Evolutionary conservation across 2,888 invertebrate species (phyloP).

Genomic region (Xanthorhoe designata): DNA sequence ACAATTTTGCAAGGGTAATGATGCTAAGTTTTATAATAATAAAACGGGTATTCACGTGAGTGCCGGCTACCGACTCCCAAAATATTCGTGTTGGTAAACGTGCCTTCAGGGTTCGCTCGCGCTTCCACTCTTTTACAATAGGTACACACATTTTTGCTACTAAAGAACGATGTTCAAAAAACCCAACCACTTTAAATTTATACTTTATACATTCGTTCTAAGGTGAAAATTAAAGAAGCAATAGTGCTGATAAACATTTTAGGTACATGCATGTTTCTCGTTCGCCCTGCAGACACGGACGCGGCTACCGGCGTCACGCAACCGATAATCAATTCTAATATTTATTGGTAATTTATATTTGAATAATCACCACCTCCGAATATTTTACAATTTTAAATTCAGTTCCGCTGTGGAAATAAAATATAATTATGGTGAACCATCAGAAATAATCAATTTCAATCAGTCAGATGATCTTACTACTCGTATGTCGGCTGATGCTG

Average conservation of each 20-base stretch:
- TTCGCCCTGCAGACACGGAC: constrained; percentile 65
- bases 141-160: constrained; percentile 28
- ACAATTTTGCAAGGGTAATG: constrained; percentile 28
- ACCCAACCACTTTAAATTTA: constrained; percentile 27
- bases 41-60: constrained; percentile 35
- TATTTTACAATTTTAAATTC: constrained; percentile 34
- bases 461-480: constrained; percentile 1
- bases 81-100: constrained; percentile 59
- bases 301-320: constrained; percentile 72
- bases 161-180: constrained; percentile 37
- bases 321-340: constrained; percentile 57
- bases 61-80: constrained; percentile 46
- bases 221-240: constrained; percentile 19
- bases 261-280: constrained; percentile 36
- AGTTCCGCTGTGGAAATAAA: constrained; percentile 39
- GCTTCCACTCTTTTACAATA: constrained; percentile 45
- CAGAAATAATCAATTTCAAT: constrained; percentile 11
- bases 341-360: constrained; percentile 47
- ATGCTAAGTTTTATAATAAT: constrained; percentile 31
- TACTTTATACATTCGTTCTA: constrained; percentile 28
- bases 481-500: not conserved
- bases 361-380: constrained; percentile 41
- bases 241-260: constrained; percentile 23
- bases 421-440: constrained; percentile 14
- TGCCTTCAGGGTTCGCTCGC: constrained; percentile 53